A percentile compares a stretch with the other conserved stretches of the same genome.
phyloP scores from a whole-genome alignment of 2,113 vertebrate species.

The Pedetes capensis region DNA sequence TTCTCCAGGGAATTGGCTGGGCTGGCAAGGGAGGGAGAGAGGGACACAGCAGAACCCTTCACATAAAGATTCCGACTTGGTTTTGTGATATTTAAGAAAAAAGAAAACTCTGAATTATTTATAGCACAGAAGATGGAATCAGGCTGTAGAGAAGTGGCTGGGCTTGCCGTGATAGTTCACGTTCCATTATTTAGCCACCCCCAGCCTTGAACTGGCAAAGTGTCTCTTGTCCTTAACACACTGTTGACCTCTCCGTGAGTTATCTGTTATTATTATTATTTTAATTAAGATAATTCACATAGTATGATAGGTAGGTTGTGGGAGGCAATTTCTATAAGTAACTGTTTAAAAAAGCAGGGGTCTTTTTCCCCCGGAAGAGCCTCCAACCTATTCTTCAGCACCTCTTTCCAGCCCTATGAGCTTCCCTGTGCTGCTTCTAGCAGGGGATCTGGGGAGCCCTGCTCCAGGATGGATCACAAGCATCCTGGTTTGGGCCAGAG shows the following conservation, averaged over 20 bases:
- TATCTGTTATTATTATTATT: not conserved
- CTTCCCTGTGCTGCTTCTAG: not conserved
- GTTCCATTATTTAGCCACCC: constrained; percentile 71
- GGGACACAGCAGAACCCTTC: constrained; percentile 56
- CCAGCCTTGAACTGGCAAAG: constrained; percentile 58
- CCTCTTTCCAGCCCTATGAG: rapidly evolving
- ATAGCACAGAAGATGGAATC: constrained; percentile 76
- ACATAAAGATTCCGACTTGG: constrained; percentile 76
- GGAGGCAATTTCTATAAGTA: not conserved
- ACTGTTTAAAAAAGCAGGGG: not conserved
- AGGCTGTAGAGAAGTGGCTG: constrained; percentile 56
- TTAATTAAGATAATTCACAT: not conserved
- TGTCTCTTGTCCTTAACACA: not conserved
- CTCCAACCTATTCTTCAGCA: not conserved
- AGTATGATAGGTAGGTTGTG: not conserved
- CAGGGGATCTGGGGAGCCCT: too few relatives aligned
- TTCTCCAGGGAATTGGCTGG: constrained; percentile 65
- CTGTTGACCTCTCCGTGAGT: constrained; percentile 34
- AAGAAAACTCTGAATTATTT: constrained; percentile 82
- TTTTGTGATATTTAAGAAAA: constrained; percentile 82
- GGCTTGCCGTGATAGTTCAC: not conserved
- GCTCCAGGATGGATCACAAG: not conserved
- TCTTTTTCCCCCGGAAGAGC: not conserved
- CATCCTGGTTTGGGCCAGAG: not conserved
- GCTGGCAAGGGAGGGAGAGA: constrained; percentile 42